Evolutionary conservation across 2,797 vertebrate genomes (phyloP), one percentile per base, ranked within the genome.

Genomic region (Selene dorsalis): DNA sequence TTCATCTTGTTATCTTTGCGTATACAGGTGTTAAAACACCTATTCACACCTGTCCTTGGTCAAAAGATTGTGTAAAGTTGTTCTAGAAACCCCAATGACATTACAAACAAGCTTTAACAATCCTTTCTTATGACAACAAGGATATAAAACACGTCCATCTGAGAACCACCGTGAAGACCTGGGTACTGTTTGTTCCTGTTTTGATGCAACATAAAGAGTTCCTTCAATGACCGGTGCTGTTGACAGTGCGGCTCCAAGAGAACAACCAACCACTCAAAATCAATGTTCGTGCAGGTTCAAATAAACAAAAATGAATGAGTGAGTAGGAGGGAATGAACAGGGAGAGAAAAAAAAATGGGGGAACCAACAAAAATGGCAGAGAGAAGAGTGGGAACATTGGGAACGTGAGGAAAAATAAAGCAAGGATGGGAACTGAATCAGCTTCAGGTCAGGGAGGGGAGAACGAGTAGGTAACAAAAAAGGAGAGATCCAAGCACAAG

Each of bases 401-500:
- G 81, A 84, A 77, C 39, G 88, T 83, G 88, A 89, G 79, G 26
- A 71, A 61, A 66, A 83, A 79, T 86, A 82, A 38, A 38, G 69
- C 86, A 84, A 86, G 80, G 79, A 91, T 85, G 89, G 89, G 89
- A 94, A 94, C 85, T 87, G 87, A 94, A 91, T 88, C 74, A 81
- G 88, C 83, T 75, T 90, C 83, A 81, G 87, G 90, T 90, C 91
- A 85, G 85, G 87, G 89, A 85, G 82, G 84, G 82, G 81, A 77
- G 62, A 90, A 83, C 76, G 22, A 84, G 85, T 72, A 82, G 82
- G 80, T 82, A 87, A 93, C 83, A 84, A 91, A 93, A 88, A 71
- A 87, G 87, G 85, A 96, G 95, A 96, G 96, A 97, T 98, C 97
- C 97, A 97, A 97, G 96, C 95, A 96, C 96, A 96, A 98, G 97